Conservation (phyloP, 1,140 invertebrate species). For the Drosophila subpulchrella region DNA sequence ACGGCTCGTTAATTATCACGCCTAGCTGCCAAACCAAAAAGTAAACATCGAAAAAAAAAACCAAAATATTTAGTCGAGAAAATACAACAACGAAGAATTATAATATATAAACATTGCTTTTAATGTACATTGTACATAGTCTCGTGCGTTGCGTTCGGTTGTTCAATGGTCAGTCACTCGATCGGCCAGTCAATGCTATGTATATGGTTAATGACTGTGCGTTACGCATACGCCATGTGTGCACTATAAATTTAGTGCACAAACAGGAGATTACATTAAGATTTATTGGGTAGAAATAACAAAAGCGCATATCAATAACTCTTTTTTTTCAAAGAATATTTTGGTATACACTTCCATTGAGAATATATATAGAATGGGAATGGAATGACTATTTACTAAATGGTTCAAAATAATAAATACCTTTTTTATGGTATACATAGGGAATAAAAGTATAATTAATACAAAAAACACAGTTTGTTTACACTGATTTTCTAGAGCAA, state of each 20-base stretch:
- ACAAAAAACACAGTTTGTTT: slow-evolving; percentile 32
- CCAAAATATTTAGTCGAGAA: slow-evolving; percentile 8
- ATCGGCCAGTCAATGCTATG: slow-evolving; percentile 43
- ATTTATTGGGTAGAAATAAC: neutral
- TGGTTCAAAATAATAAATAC: no score
- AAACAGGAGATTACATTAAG: neutral
- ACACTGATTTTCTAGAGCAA: slow-evolving; percentile 38
- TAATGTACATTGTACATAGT: slow-evolving; percentile 29
- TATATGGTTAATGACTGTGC: slow-evolving; percentile 14
- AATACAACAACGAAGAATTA: slow-evolving; percentile 20
- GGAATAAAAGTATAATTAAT: slow-evolving; percentile 10
- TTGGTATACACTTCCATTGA: neutral
- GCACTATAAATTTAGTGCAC: neutral
- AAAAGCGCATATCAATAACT: no score
- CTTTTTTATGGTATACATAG: neutral
- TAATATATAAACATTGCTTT: slow-evolving; percentile 32
- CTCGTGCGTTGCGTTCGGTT: slow-evolving; percentile 53
- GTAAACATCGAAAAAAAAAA: slow-evolving; percentile 29
- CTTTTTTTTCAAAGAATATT: neutral
- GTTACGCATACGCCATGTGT: slow-evolving; percentile 46
- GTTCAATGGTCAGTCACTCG: slow-evolving; percentile 43
- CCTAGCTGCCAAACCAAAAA: slow-evolving; percentile 56
- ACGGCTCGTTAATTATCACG: slow-evolving; percentile 78
- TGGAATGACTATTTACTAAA: no score
- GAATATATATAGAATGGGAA: no score